Base-by-base conservation (phyloP, 2,888 invertebrate genomes). In the Eugnorisma glareosa region DNA sequence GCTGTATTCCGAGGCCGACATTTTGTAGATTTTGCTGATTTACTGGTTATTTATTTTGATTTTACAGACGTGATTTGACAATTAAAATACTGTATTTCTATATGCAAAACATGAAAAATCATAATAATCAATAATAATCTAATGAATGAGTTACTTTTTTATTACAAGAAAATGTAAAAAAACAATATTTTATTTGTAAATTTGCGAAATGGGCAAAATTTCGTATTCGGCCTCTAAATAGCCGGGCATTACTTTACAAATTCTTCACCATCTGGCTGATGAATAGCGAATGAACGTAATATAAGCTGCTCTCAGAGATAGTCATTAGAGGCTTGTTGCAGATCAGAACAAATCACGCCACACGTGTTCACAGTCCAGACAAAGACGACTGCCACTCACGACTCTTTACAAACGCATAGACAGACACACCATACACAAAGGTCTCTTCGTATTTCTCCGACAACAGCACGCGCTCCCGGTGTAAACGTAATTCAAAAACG, bases 301-400 rank as follows among this genome's bases (percentile, higher is more conserved):
- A n/a, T n/a, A 54, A 73, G 45, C 66, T 45, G 40, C 59, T 45
- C n/a, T 54, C 59, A 73, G 68, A 83, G 45, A 40, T 54, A 43
- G 40, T 54, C 54, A 67, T 72, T 82, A 57, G 18, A 45, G 18
- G 7, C 43, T 21, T 67, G 51, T 61, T 67, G 28, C 15, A 54
- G n/a, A n/a, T n/a, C n/a, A n/a, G n/a, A 21, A 45, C 28, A 67
- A 13, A 10, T 43, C 51, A 57, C 43, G 28, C 21, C 13, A 40
- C 45, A 57, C 73, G 18, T 35, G 57, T 57, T 35, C 28, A 67
- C 31, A 70, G n/a, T 54, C 21, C 15, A 64, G 45, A 71, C 54
- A 67, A 74, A 68, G 67, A 74, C 40, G 61, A 51, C 59, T 59
- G 24, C 68, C 45, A 40, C 70, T 64, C 31, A n/a, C 11, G 5